These are phyloP conservation scores for Rallus limicola DNA, from an alignment of 2,113 vertebrate genomes.

Conservation along the genomic window DNA sequence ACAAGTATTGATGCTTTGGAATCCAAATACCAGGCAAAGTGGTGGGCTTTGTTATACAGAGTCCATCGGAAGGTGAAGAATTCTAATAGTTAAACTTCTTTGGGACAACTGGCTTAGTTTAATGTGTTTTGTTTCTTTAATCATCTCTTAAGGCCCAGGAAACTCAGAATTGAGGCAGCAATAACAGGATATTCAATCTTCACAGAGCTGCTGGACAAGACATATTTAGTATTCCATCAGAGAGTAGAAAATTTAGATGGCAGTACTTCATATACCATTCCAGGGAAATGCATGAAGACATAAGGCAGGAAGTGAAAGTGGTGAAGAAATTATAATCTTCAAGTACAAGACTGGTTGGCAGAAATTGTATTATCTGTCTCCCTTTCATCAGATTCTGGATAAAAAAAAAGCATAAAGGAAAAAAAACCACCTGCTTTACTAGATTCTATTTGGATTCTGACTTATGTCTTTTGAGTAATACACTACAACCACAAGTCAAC, in stretches of 20 bases:
- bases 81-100: background rate
- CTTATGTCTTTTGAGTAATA: background rate
- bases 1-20: background rate
- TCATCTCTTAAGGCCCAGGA: background rate
- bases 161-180: conserved; percentile 10
- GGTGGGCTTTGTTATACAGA: background rate
- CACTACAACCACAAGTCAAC: background rate
- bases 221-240: background rate
- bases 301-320: background rate
- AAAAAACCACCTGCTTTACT: background rate
- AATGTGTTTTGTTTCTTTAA: conserved; percentile 3
- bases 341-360: background rate
- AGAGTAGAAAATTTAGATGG: background rate
- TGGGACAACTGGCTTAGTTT: background rate
- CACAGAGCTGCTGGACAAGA: background rate
- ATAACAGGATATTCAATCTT: background rate
- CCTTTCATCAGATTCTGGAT: background rate
- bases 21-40: background rate
- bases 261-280: background rate
- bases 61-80: background rate
- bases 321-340: background rate
- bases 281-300: background rate
- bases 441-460: background rate
- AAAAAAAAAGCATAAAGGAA: background rate
- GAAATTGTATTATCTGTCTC: background rate